These are phyloP conservation scores for Crenichthys baileyi DNA, from an alignment of 2,797 vertebrate species.

Conservation along the genomic window DNA sequence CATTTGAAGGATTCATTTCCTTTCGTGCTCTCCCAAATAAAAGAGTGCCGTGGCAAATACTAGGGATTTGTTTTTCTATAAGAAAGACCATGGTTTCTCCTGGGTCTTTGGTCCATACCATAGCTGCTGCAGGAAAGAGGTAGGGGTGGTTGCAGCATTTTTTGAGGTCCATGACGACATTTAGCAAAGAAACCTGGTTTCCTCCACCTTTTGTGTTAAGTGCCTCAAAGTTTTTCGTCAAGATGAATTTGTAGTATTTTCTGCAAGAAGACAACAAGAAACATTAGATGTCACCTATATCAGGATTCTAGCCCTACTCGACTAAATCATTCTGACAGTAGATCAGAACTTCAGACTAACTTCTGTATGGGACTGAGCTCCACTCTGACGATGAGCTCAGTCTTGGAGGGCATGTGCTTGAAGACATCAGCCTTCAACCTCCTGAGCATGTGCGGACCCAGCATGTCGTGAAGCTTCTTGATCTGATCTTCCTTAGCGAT, in stretches of 20 bases:
- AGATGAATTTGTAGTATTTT: constrained; percentile 98
- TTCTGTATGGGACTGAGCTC: constrained; percentile 98
- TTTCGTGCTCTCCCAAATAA: not conserved
- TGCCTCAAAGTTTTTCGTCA: constrained; percentile 97
- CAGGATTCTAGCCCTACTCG: not conserved
- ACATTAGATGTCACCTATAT: accelerated
- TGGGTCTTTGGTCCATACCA: constrained; percentile 78
- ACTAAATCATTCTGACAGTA: not conserved
- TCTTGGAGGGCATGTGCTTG: constrained; percentile 99
- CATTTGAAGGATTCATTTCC: not conserved
- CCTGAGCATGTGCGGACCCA: constrained; percentile 97
- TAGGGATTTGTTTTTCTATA: not conserved
- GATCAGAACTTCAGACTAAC: constrained; percentile 77
- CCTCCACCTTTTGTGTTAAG: constrained; percentile 96
- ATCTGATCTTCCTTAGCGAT: constrained; percentile 99
- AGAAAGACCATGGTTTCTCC: not conserved
- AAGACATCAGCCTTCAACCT: constrained; percentile 98
- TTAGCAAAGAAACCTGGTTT: constrained; percentile 96
- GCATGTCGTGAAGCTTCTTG: constrained; percentile 98
- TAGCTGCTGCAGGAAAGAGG: constrained; percentile 95
- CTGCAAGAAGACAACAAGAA: constrained; percentile 67
- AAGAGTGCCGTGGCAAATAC: not conserved
- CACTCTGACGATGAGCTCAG: constrained; percentile 95
- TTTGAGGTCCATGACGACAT: constrained; percentile 98
- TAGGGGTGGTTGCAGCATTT: constrained; percentile 99